phyloP scores from a whole-genome alignment of 2,888 invertebrate species.

The Muscina levida region DNA sequence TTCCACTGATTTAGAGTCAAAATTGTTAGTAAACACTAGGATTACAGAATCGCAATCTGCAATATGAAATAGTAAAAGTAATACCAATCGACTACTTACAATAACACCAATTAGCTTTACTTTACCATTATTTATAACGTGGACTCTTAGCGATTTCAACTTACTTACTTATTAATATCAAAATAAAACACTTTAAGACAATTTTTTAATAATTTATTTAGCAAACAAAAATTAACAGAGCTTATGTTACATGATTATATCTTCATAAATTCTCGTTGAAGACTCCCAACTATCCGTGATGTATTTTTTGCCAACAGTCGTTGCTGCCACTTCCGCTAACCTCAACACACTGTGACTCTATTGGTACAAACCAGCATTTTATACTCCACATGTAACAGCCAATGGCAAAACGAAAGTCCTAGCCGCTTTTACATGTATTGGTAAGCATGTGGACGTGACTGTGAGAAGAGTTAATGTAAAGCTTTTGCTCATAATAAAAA shows the following conservation, averaged over 20 bases:
- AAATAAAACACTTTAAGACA: constrained; percentile 33
- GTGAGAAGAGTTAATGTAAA: constrained; percentile 2
- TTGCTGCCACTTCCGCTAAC: constrained; percentile 49
- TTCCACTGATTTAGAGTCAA: no score
- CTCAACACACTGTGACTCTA: constrained; percentile 35
- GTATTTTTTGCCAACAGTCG: not conserved
- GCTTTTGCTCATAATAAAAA: constrained; percentile 8
- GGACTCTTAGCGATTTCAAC: no score
- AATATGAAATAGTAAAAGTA: no score
- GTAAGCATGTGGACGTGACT: not conserved
- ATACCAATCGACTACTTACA: no score
- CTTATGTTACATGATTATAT: not conserved
- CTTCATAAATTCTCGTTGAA: not conserved
- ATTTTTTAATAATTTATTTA: not conserved
- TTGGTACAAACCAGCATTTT: constrained; percentile 52
- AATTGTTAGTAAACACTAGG: no score
- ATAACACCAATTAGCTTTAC: no score
- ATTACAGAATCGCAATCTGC: no score
- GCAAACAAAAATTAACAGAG: no score
- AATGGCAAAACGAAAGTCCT: constrained; percentile 45
- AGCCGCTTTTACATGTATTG: not conserved
- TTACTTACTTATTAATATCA: no score
- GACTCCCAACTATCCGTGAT: not conserved
- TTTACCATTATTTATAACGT: no score
- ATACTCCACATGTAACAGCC: constrained; percentile 43